A percentile compares a stretch with the other conserved stretches of the same genome.
Evolutionary conservation across 2,113 vertebrate genomes (phyloP).

Genomic region (Alces alces): DNA sequence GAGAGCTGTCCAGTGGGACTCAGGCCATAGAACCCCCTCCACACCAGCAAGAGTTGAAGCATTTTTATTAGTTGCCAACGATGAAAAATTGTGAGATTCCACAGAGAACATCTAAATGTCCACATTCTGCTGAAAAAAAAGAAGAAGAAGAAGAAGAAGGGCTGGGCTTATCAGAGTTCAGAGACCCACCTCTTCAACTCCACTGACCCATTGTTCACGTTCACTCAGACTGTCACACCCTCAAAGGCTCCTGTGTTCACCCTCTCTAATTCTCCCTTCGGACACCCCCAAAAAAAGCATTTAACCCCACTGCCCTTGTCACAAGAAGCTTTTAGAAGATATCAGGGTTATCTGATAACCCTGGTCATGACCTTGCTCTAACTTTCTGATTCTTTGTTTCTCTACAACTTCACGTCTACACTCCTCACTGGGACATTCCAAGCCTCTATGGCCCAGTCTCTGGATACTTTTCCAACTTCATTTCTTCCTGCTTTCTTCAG

Average conservation of each 20-base stretch:
- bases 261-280: not conserved
- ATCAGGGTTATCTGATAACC: not conserved
- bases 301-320: not conserved
- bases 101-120: not conserved
- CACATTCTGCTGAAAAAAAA: not conserved
- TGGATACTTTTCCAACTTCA: not conserved
- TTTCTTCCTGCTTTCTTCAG: not conserved
- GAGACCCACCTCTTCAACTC: not conserved
- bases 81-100: not conserved
- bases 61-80: not conserved
- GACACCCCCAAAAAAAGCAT: not conserved
- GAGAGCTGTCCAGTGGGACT: not conserved
- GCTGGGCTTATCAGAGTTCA: not conserved
- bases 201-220: not conserved
- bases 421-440: not conserved
- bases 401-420: not conserved
- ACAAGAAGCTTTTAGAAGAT: not conserved
- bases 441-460: no score
- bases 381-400: not conserved
- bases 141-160: not conserved
- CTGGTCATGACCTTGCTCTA: not conserved
- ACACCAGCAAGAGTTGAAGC: not conserved
- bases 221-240: no score
- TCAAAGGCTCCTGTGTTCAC: not conserved
- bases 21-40: not conserved